A percentile compares a stretch with the other conserved stretches of the same genome.
Conservation (phyloP, 2,113 vertebrate species). For the Corythornis madagascariensis region DNA sequence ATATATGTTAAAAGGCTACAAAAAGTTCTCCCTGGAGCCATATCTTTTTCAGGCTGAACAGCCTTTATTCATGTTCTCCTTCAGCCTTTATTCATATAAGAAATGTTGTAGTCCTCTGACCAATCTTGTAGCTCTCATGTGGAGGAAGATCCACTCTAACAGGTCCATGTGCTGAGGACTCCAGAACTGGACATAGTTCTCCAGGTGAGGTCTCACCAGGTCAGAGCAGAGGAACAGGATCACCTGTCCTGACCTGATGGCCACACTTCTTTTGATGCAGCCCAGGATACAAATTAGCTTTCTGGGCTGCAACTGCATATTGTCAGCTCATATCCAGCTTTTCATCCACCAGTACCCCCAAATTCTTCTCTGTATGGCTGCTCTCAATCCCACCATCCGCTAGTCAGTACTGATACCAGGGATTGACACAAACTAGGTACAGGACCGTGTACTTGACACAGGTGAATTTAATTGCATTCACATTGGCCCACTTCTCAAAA, state of each 20-base stretch:
- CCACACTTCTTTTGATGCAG: not conserved
- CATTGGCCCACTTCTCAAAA: not conserved
- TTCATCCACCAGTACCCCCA: too few species aligned
- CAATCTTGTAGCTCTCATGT: not conserved
- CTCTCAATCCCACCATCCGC: too few species aligned
- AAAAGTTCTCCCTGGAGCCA: not conserved
- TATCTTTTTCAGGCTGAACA: not conserved
- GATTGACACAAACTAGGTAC: rapidly evolving
- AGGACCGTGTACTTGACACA: not conserved
- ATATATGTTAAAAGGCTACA: not conserved
- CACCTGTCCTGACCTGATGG: not conserved
- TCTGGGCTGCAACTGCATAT: not conserved
- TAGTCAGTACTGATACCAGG: too few species aligned
- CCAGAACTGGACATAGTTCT: not conserved
- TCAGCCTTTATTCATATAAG: not conserved
- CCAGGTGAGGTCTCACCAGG: not conserved
- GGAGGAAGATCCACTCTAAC: not conserved
- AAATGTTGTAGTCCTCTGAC: not conserved
- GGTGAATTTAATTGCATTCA: not conserved
- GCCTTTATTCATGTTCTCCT: not conserved
- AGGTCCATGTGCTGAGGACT: too few species aligned
- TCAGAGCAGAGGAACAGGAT: not conserved
- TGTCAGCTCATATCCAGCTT: not conserved
- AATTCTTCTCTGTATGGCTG: not conserved
- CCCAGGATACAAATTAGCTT: not conserved